Base-by-base conservation (phyloP, 1,140 invertebrate species). In the Venustaconcha ellipsiformis region DNA sequence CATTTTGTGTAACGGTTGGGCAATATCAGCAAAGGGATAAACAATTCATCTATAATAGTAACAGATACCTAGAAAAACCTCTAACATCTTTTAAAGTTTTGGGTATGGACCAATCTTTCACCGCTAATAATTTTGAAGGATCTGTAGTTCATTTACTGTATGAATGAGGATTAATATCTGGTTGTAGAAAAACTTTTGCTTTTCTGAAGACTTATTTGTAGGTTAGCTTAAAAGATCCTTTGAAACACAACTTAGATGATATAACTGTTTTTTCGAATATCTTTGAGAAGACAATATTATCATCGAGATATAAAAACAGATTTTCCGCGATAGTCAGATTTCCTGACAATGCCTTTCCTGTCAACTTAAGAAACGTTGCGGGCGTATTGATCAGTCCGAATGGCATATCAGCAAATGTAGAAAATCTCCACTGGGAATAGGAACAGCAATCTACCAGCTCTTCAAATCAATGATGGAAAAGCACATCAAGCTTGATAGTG, bases 271-370 rank as follows among this genome's bases (percentile, higher is more conserved):
- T n/a, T 2, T 91, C 84, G 65, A 86, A 86, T 11, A 79, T 85
- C 11, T 79, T 72, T 5, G 80, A 83, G 26, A 84, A 84, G 20
- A 92, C 76, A 6, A 92, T 73, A 3, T 92, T 83, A 72, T 93
- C 91, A 80, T 92, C 91, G 0, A 92, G 56, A 69, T 92, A 93
- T 1, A 77, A 48, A 63, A 55, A 37, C 68, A 70, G 13, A 70
- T 70, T 70, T 70, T 23, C 37, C 30, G 58, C 13, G 48, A 48
- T 48, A 30, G 30, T 4, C 18, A 23, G 6, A 48, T 48, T 48
- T 48, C 5, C 37, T 8, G 37, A 48, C 11, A 48, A 48, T 6
- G 37, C 37, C 4, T 48, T 48, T 48, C 11, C 37, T 48, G 37
- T 48, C 37, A 48, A 48, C 37, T 48, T 48, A 48, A 48, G 6